Conservation (phyloP, 2,888 invertebrate species). For the Actias luna region DNA sequence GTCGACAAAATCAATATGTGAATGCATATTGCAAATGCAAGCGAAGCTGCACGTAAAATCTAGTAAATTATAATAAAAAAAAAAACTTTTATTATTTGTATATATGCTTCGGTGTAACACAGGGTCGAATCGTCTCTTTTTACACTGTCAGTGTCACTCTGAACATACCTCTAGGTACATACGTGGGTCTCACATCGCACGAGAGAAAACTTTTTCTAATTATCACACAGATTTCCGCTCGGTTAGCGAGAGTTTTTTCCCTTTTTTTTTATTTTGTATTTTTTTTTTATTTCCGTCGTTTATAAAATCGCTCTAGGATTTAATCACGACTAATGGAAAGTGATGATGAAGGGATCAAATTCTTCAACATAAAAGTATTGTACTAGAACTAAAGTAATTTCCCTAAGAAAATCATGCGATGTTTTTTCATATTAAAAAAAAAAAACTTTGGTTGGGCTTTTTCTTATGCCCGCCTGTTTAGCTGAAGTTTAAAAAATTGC, state of each 20-base stretch:
- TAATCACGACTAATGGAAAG: background rate
- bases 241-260: slow-evolving; percentile 30
- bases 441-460: too few relatives aligned
- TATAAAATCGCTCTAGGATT: background rate
- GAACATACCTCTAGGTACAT: slow-evolving; percentile 61
- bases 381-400: too few relatives aligned
- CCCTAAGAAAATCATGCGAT: too few relatives aligned
- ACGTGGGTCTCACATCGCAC: slow-evolving; percentile 45
- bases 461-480: too few relatives aligned
- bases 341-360: background rate
- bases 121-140: slow-evolving; percentile 51
- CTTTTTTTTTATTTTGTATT: background rate
- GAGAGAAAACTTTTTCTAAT: slow-evolving; percentile 54
- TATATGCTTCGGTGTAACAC: slow-evolving; percentile 44
- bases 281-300: background rate
- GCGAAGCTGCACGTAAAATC: background rate
- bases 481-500: too few relatives aligned
- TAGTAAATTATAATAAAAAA: background rate
- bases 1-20: too few relatives aligned
- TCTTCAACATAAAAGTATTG: background rate
- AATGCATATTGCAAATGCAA: background rate
- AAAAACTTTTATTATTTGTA: background rate
- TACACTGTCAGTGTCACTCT: slow-evolving; percentile 50
- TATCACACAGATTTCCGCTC: slow-evolving; percentile 44
- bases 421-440: too few relatives aligned